Conservation (phyloP, 2,888 invertebrate genomes). For the Vesta saturnalis region DNA sequence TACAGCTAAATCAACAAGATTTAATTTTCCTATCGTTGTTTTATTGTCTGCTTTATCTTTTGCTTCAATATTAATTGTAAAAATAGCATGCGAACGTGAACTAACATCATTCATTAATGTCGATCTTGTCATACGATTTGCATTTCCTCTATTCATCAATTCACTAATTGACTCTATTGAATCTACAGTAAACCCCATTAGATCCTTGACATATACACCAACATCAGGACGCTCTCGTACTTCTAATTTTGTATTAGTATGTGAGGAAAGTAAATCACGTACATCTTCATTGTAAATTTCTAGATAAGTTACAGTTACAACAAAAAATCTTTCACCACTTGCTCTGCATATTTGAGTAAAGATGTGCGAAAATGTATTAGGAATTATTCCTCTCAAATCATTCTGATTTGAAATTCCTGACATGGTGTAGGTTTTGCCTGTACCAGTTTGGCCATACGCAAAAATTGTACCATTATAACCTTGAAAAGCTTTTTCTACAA, state of each 20-base stretch:
- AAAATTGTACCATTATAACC: slow-evolving; percentile 97
- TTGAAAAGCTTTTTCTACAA: slow-evolving; percentile 94
- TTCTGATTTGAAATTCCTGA: slow-evolving; percentile 89
- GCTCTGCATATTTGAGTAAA: slow-evolving; percentile 98
- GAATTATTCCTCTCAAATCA: slow-evolving; percentile 94
- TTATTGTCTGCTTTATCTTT: slow-evolving; percentile 87
- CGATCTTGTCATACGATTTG: slow-evolving; percentile 89
- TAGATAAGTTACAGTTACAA: slow-evolving; percentile 96
- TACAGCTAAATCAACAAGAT: slow-evolving; percentile 96
- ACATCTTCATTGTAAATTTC: slow-evolving; percentile 99
- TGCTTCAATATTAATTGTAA: slow-evolving; percentile 97
- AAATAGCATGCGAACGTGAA: slow-evolving; percentile 97
- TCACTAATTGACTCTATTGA: slow-evolving; percentile 61
- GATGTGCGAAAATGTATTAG: slow-evolving; percentile 98
- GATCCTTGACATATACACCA: slow-evolving; percentile 97
- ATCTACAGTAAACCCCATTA: slow-evolving; percentile 97
- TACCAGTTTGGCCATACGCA: slow-evolving; percentile 93
- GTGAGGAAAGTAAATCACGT: slow-evolving; percentile 87
- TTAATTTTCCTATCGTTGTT: slow-evolving; percentile 94
- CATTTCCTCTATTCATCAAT: slow-evolving; percentile 87
- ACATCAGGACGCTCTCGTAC: slow-evolving; percentile 96
- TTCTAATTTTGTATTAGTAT: slow-evolving; percentile 86
- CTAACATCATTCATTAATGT: slow-evolving; percentile 98
- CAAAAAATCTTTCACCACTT: slow-evolving; percentile 76
- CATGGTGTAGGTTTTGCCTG: slow-evolving; percentile 99